Base-by-base conservation (phyloP, 2,113 vertebrate genomes). In the Euleptes europaea region DNA sequence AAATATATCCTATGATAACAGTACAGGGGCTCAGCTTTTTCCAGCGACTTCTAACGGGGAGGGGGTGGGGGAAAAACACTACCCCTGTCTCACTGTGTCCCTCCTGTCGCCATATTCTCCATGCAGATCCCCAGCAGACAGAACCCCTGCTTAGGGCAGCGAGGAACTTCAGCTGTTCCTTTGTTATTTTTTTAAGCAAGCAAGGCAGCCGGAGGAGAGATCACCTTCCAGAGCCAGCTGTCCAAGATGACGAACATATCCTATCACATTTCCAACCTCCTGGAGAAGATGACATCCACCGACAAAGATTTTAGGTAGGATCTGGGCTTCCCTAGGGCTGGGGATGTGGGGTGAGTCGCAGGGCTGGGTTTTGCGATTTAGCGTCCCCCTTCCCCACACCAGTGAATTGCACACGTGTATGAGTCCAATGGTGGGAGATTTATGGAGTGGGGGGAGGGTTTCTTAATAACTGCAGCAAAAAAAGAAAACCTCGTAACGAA, bases 231-330 rank as follows among this genome's bases (percentile, higher is more conserved):
- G 40, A 51, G 44, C 84, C 80, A 70, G 75, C 81, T 84, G 44
- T 87, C 72, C 90, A 94, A 92, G 74, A 98, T 98, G 98, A 97
- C 96, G 88, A 97, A 88, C 85, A 94, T 97, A 11, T 95, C 97
- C 44, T 98, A 97, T 90, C 96, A 97, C 88, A 96, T 98, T 95
- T 97, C 97, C 96, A 97, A 97, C 93, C 94, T 98, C 69, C 87
- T 98, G 97, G 98, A 98, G 96, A 98, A 98, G 94, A 98, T 98
- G 98, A 98, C 97, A 42, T 98, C 98, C 82, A 97, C 96, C 82
- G 98, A 98, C 96, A 98, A 98, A 95, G 98, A 98, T 90, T 98
- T 98, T 93, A 96, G 98, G 98, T 98, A 95, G 95, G 95, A 83
- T 31, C 60, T 42, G 49, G n/a, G 65, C 72, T 3, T 67, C 51